Base-by-base conservation (phyloP, 53 echinoderm and acorn worm species). In the Actinopyga echinites region DNA sequence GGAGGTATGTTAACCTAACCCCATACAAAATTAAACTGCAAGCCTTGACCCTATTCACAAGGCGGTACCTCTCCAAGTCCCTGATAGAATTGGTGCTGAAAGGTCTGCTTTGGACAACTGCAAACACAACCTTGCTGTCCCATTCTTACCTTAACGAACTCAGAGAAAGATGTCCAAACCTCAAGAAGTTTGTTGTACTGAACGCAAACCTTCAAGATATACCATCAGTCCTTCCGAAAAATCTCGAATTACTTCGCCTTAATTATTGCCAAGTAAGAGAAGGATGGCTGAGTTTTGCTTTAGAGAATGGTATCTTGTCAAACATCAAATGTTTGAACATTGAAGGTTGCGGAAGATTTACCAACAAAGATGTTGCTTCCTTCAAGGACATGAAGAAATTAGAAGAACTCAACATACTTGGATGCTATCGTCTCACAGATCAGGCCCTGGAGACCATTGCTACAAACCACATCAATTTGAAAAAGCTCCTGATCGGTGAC, bases 381-480 rank as follows among this genome's bases (percentile, higher is more conserved):
- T 19, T 59, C 38, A 62, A 31, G 49, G n/a, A 62, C 0, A 62
- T 62, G 62, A 40, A 62, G 20, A 62, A 80, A 5, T 44, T 80
- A 37, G 45, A 62, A 29, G 81, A 61, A 45, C 42, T 80, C 2
- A 22, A 13, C 15, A 33, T 80, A 80, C 60, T 80, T 8, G 81
- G 63, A 23, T 80, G 81, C 58, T 80, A 80, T 33, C 81, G 81
- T 23, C 63, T 80, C 11, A 61, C 58, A 8, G 81, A 80, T 42
- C 36, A 80, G 42, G 81, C 81, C 37, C 12, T 80, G 29, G 81
- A 80, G 40, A 24, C 60, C 11, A 59, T 80, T 34, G 37, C 33
- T 42, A 22, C 20, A 21, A 32, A 62, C 44, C 60, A 36, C 26
- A 57, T 23, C 45, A 22, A 36, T 11, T 61, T 80, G 40, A 43